phyloP scores from a whole-genome alignment of 2,888 invertebrate species.

The Conomelus anceps region DNA sequence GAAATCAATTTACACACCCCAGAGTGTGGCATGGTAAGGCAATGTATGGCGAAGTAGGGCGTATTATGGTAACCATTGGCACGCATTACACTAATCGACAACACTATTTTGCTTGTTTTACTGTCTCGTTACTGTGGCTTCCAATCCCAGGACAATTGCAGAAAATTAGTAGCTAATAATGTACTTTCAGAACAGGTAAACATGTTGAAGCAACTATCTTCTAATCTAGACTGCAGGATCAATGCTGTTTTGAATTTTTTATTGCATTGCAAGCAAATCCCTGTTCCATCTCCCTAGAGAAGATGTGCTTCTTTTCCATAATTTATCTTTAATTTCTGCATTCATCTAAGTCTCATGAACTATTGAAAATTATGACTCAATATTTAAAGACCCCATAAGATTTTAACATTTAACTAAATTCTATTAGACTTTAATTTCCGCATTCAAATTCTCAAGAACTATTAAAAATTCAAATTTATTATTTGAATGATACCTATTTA shows the following conservation, averaged over 20 bases:
- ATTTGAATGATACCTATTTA: no score
- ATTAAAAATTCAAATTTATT: no score
- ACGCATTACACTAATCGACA: neutral
- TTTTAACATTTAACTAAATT: no score
- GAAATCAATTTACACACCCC: neutral
- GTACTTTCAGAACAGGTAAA: neutral
- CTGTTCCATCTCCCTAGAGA: neutral
- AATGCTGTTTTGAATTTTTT: neutral
- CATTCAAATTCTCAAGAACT: no score
- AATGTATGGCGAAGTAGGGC: neutral
- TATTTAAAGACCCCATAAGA: no score
- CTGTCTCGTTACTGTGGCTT: no score
- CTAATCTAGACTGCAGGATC: neutral
- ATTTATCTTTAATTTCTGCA: neutral
- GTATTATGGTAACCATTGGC: neutral
- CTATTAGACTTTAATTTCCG: no score
- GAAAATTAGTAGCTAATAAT: neutral
- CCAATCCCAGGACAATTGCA: neutral
- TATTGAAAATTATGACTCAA: no score
- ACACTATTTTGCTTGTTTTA: neutral
- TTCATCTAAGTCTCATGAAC: no score
- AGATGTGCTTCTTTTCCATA: neutral
- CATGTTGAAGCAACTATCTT: neutral
- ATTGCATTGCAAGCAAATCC: neutral
- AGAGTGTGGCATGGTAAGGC: neutral